Conservation (phyloP, 2,113 vertebrate species). For the Chinchilla lanigera region DNA sequence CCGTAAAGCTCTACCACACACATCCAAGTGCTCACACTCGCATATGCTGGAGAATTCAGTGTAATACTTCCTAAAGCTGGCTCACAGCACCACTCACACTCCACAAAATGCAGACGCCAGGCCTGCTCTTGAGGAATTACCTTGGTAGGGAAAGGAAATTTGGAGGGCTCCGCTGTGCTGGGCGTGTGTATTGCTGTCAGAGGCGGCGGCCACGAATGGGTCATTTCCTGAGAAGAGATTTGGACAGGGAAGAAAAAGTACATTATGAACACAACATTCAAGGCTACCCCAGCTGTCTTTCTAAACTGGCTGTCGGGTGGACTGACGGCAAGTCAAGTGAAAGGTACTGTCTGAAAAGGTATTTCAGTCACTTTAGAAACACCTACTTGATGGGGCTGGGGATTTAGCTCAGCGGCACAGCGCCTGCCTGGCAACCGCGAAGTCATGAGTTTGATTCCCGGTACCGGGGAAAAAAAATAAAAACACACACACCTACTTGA, state of each 20-base stretch:
- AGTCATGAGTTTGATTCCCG: too few relatives aligned
- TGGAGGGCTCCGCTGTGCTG: conserved; percentile 88
- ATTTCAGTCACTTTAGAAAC: neutral
- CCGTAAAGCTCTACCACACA: neutral
- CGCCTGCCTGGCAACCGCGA: too few relatives aligned
- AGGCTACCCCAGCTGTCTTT: neutral
- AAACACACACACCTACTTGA: neutral
- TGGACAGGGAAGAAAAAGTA: conserved; percentile 39
- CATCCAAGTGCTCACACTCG: neutral
- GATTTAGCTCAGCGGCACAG: too few relatives aligned
- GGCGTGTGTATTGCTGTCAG: conserved; percentile 93
- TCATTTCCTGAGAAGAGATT: conserved; percentile 93
- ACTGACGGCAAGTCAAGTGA: neutral
- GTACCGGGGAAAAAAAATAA: too few relatives aligned
- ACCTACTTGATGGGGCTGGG: conserved; percentile 17
- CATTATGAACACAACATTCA: conserved; percentile 52
- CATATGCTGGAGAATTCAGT: neutral
- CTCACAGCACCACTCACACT: neutral
- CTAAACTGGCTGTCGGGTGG: neutral
- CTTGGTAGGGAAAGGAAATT: conserved; percentile 90
- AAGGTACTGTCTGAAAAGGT: neutral
- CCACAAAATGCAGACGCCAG: rapidly evolving
- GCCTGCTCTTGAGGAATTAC: conserved; percentile 81
- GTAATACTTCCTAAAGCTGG: neutral
- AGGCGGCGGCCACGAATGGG: conserved; percentile 94